Evolutionary conservation across 2,113 vertebrate genomes (phyloP).

Genomic region (Typhlomys cinereus): DNA sequence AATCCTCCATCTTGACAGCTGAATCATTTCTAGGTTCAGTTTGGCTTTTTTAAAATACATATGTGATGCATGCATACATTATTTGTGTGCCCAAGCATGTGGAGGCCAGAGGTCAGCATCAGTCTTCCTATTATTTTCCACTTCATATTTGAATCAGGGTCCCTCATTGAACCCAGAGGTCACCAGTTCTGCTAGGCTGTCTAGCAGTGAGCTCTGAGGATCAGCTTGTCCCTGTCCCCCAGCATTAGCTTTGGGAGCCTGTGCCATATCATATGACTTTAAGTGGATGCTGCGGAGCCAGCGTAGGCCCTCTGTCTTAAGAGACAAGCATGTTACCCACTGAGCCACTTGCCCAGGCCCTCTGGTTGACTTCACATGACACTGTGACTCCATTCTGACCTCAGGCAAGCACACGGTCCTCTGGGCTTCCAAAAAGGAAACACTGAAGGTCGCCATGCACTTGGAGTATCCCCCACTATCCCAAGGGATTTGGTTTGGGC

Average conservation of each 20-base stretch:
- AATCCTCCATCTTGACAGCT: not conserved
- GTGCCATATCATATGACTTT: no score
- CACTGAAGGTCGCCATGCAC: not conserved
- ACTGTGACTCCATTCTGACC: not conserved
- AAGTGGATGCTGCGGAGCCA: no score
- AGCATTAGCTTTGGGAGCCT: no score
- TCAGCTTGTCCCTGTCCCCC: no score
- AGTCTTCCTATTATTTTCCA: not conserved
- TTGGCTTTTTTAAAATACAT: not conserved
- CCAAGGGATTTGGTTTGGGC: not conserved
- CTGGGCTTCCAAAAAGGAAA: not conserved
- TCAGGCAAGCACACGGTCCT: not conserved
- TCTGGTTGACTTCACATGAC: not conserved
- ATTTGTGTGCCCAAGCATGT: not conserved
- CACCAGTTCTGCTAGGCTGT: not conserved
- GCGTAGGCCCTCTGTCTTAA: not conserved
- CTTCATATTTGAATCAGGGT: not conserved
- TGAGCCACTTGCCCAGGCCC: not conserved
- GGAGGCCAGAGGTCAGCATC: not conserved
- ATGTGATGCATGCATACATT: not conserved
- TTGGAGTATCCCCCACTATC: not conserved
- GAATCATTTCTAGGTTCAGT: not conserved
- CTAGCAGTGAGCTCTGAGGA: not conserved
- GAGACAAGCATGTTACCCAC: not conserved
- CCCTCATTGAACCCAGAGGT: not conserved